phyloP scores from a whole-genome alignment of 2,888 invertebrate genomes.

The Trissoscelio sp. region DNA sequence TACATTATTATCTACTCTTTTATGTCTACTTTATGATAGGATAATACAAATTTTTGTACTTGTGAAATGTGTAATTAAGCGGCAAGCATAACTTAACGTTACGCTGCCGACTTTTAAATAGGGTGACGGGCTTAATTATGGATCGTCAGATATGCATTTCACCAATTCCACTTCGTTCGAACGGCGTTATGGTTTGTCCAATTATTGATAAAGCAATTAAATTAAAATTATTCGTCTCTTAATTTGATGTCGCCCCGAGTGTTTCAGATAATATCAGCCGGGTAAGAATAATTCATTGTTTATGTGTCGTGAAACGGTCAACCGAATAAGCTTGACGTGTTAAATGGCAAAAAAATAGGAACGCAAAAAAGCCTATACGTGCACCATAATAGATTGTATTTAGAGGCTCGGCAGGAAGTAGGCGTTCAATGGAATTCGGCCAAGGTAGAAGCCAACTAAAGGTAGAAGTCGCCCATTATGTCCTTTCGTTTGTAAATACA shows the following conservation, averaged over 20 bases:
- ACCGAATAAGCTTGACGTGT: conserved; percentile 48
- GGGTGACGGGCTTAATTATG: conserved; percentile 49
- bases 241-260: conserved; percentile 2
- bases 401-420: conserved; percentile 81
- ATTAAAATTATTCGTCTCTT: conserved; percentile 17
- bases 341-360: conserved; percentile 54
- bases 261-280: conserved; percentile 6
- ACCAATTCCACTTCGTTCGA: neutral
- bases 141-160: conserved; percentile 12
- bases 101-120: conserved; percentile 42
- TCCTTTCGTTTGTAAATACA: conserved; percentile 73
- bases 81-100: conserved; percentile 47
- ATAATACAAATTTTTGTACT: conserved; percentile 66
- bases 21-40: conserved; percentile 63
- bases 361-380: conserved; percentile 58
- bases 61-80: conserved; percentile 58
- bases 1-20: conserved; percentile 66
- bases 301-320: conserved; percentile 23
- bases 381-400: conserved; percentile 77
- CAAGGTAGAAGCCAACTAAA: conserved; percentile 80
- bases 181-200: conserved; percentile 2
- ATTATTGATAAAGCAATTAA: conserved; percentile 34
- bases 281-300: conserved; percentile 33
- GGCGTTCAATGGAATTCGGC: conserved; percentile 82
- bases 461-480: conserved; percentile 80